Conservation (phyloP, 2,113 vertebrate genomes). For the Climacteris rufus region DNA sequence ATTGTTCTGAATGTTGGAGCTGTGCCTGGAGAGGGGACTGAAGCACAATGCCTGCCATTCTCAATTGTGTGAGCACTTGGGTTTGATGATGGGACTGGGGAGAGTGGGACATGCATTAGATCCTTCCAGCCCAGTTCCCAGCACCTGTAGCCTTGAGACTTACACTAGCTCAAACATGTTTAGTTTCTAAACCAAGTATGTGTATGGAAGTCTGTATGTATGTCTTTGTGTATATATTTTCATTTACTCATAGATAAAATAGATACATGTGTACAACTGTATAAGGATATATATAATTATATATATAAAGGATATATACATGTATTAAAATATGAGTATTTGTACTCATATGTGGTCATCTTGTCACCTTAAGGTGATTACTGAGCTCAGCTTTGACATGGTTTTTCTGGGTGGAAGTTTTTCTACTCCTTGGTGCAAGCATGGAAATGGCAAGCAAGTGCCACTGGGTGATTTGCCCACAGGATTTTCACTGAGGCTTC, state of each 20-base stretch:
- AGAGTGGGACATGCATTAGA: neutral
- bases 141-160: neutral
- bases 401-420: neutral
- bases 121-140: neutral
- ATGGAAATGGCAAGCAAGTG: neutral
- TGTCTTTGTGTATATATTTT: rapidly evolving
- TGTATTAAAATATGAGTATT: too few species aligned
- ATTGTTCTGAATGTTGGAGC: constrained; percentile 30
- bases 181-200: neutral
- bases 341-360: neutral
- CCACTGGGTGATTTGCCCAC: neutral
- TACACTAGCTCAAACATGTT: neutral
- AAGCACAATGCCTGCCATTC: constrained; percentile 18
- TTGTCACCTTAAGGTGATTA: neutral
- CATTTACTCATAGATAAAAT: too few species aligned
- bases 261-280: too few species aligned
- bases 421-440: neutral
- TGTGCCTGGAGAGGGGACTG: neutral
- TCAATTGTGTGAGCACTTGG: neutral
- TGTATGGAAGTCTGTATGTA: neutral
- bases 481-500: neutral
- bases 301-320: too few species aligned
- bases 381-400: too few species aligned
- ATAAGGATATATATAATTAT: too few species aligned
- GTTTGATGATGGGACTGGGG: neutral